phyloP scores from a whole-genome alignment of 2,888 invertebrate species.

The Calliopum simillimum region DNA sequence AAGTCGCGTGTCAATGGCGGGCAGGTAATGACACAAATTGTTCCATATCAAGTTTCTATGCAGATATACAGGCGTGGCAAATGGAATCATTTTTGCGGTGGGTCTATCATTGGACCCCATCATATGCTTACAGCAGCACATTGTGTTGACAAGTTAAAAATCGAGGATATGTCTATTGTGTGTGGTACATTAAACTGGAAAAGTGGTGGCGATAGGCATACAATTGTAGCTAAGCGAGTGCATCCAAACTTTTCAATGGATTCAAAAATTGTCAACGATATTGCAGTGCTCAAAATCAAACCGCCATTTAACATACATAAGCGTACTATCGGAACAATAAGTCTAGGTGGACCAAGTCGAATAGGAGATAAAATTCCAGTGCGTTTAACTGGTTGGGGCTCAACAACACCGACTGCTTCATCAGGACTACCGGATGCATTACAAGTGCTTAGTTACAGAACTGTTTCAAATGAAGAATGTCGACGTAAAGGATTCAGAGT shows the following conservation, averaged over 20 bases:
- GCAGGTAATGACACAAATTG: conserved; percentile 49
- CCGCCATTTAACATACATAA: conserved; percentile 55
- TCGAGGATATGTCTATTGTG: conserved; percentile 53
- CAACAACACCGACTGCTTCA: conserved; percentile 49
- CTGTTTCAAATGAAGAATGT: conserved; percentile 64
- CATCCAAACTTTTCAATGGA: conserved; percentile 57
- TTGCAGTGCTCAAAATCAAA: conserved; percentile 59
- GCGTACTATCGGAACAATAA: conserved; percentile 49
- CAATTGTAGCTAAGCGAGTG: conserved; percentile 50
- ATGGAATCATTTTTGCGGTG: conserved; percentile 64
- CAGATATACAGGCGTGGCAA: conserved; percentile 52
- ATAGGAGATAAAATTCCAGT: conserved; percentile 55
- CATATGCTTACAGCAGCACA: conserved; percentile 65
- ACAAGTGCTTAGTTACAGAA: conserved; percentile 60
- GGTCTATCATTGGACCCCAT: conserved; percentile 59
- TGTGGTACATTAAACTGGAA: conserved; percentile 56
- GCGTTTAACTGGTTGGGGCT: conserved; percentile 65
- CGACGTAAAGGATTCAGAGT: conserved; percentile 56
- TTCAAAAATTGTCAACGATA: conserved; percentile 57
- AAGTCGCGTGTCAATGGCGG: conserved; percentile 58
- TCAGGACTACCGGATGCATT: conserved; percentile 58
- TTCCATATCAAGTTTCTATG: conserved; percentile 64
- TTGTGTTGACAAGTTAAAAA: conserved; percentile 55
- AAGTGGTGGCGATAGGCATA: conserved; percentile 57
- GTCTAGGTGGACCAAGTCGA: conserved; percentile 49